These are phyloP conservation scores for Aphelinus certus DNA, from an alignment of 1,140 invertebrate genomes.

Conservation along the genomic window DNA sequence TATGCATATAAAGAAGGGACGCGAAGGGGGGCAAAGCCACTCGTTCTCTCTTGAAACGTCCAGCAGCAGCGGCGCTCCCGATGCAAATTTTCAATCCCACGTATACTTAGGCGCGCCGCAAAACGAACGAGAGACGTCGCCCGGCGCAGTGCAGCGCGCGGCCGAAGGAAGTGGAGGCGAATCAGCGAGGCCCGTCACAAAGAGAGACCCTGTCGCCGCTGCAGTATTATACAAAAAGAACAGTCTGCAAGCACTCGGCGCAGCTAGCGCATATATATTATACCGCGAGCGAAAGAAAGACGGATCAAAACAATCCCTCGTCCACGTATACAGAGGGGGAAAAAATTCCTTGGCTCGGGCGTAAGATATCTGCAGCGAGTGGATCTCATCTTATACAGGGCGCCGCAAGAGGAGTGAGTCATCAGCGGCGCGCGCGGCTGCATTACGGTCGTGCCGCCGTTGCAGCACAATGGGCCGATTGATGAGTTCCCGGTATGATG, in stretches of 20 bases:
- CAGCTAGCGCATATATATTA: too few relatives aligned
- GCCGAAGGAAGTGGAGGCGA: slow-evolving; percentile 11
- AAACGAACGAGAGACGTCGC: not conserved
- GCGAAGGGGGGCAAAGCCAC: not conserved
- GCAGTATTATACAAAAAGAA: too few relatives aligned
- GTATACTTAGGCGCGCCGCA: not conserved
- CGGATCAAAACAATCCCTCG: slow-evolving; percentile 19
- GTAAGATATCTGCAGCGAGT: not conserved
- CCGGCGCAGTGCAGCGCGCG: too few relatives aligned
- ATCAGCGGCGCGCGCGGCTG: not conserved
- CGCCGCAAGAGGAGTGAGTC: not conserved
- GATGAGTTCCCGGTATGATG: slow-evolving; percentile 27
- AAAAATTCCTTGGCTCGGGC: not conserved
- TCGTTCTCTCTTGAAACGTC: not conserved
- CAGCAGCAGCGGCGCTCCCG: slow-evolving; percentile 6
- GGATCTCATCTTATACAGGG: too few relatives aligned
- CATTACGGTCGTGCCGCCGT: not conserved
- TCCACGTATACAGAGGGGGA: not conserved
- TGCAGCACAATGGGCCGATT: slow-evolving; percentile 23
- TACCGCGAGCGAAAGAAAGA: not conserved
- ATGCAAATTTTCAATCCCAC: slow-evolving; percentile 26
- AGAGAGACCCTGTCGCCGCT: too few relatives aligned
- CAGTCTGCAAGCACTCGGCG: too few relatives aligned
- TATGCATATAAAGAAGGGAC: too few relatives aligned
- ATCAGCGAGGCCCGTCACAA: not conserved